Base-by-base conservation (phyloP, 2,888 invertebrate species). In the Clusia tigrina region DNA sequence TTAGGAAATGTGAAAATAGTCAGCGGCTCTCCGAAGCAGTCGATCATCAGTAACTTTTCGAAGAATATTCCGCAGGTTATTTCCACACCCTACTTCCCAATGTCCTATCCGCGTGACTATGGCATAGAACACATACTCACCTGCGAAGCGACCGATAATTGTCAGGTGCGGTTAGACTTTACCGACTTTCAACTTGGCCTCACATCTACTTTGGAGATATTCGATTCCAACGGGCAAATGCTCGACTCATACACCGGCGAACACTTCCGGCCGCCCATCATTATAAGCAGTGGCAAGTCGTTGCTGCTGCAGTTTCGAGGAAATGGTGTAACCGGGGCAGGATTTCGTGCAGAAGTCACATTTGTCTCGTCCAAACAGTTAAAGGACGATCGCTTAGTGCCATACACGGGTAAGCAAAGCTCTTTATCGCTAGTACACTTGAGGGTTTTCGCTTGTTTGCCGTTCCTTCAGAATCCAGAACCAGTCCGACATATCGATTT, bases 181-280 rank as follows among this genome's bases (percentile, higher is more conserved):
- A 88, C 88, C 1, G 91, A 91, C 79, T 91, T 90, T 76, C 88
- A 89, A 71, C 79, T 91, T 66, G 88, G 89, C 1, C 80, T 87
- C 10, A 86, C 87, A 17, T 90, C 90, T 1, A 87, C 89, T 24
- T 85, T 91, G 74, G 90, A 90, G 85, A 88, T 90, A 74, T 90
- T 89, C 71, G 90, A 90, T 77, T 88, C 87, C 81, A 89, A 89
- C 73, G 88, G 89, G 1, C 87, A 88, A 79, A 85, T 89, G 71
- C 78, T 90, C 70, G 88, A 89, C 69, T 88, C 89, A 1, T 88
- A 87, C 66, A 88, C 88, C 62, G 91, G 90, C 0, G 86, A 87
- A 54, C 84, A 87, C 68, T 91, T 91, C 78, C 87, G 91, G 5
- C 91, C 91, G 0, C 89, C 90, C 1, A 86, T 89, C 18, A 86